A percentile compares a stretch with the other conserved stretches of the same genome.
These are phyloP conservation scores for Hemichromis elongatus DNA, from an alignment of 2,113 vertebrate species.

Conservation along the genomic window DNA sequence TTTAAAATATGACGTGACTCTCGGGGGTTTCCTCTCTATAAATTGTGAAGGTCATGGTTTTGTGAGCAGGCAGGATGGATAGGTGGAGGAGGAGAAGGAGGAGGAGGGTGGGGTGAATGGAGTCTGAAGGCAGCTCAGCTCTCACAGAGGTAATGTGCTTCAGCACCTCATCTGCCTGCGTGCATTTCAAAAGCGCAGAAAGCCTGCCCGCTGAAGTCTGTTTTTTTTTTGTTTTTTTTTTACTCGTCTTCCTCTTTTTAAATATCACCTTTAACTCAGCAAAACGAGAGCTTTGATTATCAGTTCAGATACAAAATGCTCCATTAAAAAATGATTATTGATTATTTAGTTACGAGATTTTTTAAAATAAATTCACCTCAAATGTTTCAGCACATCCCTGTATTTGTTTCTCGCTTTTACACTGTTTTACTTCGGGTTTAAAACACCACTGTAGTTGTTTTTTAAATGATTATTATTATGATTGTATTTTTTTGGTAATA, in stretches of 20 bases:
- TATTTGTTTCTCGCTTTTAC: not conserved
- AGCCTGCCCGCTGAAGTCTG: not conserved
- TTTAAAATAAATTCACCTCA: not conserved
- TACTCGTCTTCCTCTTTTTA: not conserved
- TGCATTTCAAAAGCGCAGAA: not conserved
- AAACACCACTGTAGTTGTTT: not conserved
- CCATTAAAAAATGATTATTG: not conserved
- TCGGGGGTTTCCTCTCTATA: slow-evolving; percentile 68
- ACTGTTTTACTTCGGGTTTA: not conserved
- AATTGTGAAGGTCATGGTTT: slow-evolving; percentile 63
- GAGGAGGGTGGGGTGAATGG: not conserved
- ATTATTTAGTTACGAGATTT: not conserved
- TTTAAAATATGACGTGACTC: slow-evolving; percentile 57
- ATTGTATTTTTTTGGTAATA: not conserved
- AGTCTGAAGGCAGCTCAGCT: slow-evolving; percentile 7
- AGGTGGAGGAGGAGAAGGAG: slow-evolving; percentile 25
- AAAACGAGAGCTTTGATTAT: not conserved
- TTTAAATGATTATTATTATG: not conserved
- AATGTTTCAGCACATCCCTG: not conserved
- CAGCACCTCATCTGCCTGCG: slow-evolving; percentile 36
- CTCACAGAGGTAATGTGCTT: slow-evolving; percentile 17
- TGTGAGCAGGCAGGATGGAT: slow-evolving; percentile 41
- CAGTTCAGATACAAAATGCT: not conserved
- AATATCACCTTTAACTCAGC: not conserved
- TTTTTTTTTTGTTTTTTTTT: not conserved